Evolutionary conservation across 2,797 vertebrate species (phyloP), one percentile per base, ranked within the genome.

Genomic region (Myotis pilosus): DNA sequence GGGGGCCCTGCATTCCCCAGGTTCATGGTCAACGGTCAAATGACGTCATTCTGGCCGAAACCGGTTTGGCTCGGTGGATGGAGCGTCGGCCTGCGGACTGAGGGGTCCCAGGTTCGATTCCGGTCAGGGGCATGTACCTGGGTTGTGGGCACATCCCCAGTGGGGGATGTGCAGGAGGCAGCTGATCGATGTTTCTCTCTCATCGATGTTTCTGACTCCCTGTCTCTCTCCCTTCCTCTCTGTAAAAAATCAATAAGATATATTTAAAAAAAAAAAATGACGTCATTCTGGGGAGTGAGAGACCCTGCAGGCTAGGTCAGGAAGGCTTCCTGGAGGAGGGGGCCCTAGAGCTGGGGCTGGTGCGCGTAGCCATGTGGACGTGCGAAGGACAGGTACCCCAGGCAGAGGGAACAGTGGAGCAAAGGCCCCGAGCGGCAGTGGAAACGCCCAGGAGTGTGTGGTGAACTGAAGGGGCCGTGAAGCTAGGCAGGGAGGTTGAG

Each of bases 321-420:
- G 38, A 76, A n/a, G 60, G 22, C 68, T 84, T 87, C 76, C 80
- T 75, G 49, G 71, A 84, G 75, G 71, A 92, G 20, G 60, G n/a
- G 36, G 5, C 60, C 6, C 64, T 8, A 36, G 53, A 41, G 57
- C 62, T 30, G 60, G 47, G 74, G 41, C 88, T 83, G 22, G 22
- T 41, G 13, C 38, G 6, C 64, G 23, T 6, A 49, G 53, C 28
- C 3, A 2, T 0, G 4, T 53, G 33, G 87, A 5, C 6, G 0
- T 6, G 13, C 6, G 49, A 30, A 85, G 86, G 41, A 47, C 74
- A 80, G 38, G 30, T 76, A 22, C 15, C 2, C 0, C 1, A 13
- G 38, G 60, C 9, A 33, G 19, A 53, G n/a, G 19, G 10, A n/a
- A 72, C 1, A 33, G 74, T 47, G 25, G 33, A 60, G 86, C 69